A percentile compares a stretch with the other conserved stretches of the same genome.
phyloP scores from a whole-genome alignment of 1,140 invertebrate genomes.

The Phenacoccus solenopsis region DNA sequence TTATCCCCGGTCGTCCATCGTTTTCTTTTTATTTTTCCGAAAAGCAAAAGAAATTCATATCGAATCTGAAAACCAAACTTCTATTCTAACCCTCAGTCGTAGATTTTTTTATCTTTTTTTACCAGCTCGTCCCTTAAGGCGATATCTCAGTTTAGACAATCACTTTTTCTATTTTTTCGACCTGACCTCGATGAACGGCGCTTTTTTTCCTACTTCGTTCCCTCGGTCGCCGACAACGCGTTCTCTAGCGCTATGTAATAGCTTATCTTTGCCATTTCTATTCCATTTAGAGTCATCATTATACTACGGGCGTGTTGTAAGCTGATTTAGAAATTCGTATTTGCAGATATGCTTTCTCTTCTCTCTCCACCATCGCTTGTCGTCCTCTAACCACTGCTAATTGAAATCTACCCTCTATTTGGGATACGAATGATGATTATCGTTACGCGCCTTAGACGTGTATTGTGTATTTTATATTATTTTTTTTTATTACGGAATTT shows the following conservation, averaged over 20 bases:
- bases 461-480: no score
- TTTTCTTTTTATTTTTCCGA: constrained; percentile 12
- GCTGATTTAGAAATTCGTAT: not conserved
- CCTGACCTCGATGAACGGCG: constrained; percentile 10
- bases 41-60: constrained; percentile 16
- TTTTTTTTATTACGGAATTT: no score
- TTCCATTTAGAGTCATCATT: not conserved
- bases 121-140: constrained; percentile 13
- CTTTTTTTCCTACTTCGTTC: constrained; percentile 8
- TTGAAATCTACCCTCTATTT: no score
- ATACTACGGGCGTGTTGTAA: not conserved
- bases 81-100: constrained; percentile 14
- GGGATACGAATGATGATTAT: no score
- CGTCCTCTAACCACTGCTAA: no score
- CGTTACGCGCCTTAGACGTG: no score
- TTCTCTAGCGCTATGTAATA: not conserved
- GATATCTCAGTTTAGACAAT: constrained; percentile 18
- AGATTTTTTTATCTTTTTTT: constrained; percentile 13
- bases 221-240: no score
- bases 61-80: constrained; percentile 17
- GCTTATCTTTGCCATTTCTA: not conserved
- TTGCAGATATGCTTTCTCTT: not conserved
- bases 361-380: not conserved
- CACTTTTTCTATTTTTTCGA: constrained; percentile 17
- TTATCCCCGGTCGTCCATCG: not conserved